Percentiles rank a stretch among this genome's conserved stretches.
These are phyloP conservation scores for Etheostoma spectabile DNA, from an alignment of 2,113 vertebrate genomes.

Conservation along the genomic window DNA sequence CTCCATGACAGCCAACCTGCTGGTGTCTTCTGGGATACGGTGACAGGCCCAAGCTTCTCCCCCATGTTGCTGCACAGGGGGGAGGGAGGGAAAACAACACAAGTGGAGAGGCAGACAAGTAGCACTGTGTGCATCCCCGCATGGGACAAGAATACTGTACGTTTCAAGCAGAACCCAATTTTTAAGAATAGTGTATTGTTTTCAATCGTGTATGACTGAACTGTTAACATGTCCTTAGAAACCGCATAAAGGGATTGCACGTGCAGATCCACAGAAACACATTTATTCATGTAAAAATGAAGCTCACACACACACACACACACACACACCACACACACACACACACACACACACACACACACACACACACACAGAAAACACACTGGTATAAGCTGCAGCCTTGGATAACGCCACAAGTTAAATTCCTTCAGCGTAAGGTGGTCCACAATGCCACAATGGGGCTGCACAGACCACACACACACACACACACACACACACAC, in stretches of 20 bases:
- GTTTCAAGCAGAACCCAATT: conserved; percentile 13
- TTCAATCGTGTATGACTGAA: background rate
- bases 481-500: conserved; percentile 26
- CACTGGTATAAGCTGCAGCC: conserved; percentile 42
- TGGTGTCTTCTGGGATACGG: conserved; percentile 46
- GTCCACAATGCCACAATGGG: conserved; percentile 57
- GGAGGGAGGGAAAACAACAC: conserved; percentile 14
- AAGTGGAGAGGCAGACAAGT: conserved; percentile 25
- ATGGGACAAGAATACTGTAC: conserved; percentile 23
- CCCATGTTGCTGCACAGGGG: conserved; percentile 12
- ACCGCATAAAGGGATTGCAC: background rate
- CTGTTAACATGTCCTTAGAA: background rate
- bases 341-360: background rate
- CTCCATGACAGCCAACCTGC: conserved; percentile 41
- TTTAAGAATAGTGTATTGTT: background rate
- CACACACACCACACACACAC: too few species aligned
- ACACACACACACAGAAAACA: background rate
- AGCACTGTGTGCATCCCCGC: conserved; percentile 16
- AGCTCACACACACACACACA: background rate
- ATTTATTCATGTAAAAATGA: conserved; percentile 4
- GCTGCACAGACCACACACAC: conserved; percentile 44
- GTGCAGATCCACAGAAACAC: background rate
- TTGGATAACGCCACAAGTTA: conserved; percentile 56
- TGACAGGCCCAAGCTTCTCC: conserved; percentile 42
- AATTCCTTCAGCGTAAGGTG: conserved; percentile 49